Evolutionary conservation across 2,888 invertebrate genomes (phyloP).

Genomic region (Amitus sp.): DNA sequence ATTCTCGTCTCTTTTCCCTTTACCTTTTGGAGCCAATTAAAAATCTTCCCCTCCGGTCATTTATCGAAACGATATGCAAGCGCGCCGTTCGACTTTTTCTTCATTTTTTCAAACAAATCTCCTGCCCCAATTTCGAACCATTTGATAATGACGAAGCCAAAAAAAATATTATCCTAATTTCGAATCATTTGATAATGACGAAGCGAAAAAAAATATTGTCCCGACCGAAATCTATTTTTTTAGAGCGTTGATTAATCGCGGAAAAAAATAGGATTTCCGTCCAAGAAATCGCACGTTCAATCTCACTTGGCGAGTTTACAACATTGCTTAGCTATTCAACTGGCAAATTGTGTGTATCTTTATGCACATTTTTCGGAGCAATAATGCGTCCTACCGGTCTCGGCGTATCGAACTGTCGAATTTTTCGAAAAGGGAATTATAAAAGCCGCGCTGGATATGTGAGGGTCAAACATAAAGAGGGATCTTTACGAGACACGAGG

Average conservation of each 20-base stretch:
- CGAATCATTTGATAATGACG: no score
- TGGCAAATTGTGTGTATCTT: conserved; percentile 6
- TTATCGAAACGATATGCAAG: conserved; percentile 47
- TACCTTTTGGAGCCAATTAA: conserved; percentile 40
- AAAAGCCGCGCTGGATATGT: conserved; percentile 60
- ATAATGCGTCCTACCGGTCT: conserved; percentile 31
- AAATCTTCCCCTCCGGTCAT: conserved; percentile 50
- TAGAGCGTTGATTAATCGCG: not conserved
- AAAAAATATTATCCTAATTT: no score
- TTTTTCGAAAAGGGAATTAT: conserved; percentile 60
- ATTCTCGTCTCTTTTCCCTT: conserved; percentile 29
- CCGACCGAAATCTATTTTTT: not conserved
- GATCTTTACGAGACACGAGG: conserved; percentile 62
- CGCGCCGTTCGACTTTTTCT: conserved; percentile 17
- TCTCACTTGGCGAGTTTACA: not conserved
- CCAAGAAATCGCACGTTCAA: not conserved
- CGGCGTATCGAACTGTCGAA: conserved; percentile 30
- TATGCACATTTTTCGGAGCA: conserved; percentile 3
- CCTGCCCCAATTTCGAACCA: no score
- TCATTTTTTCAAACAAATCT: conserved; percentile 14
- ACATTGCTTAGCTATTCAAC: not conserved
- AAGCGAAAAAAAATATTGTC: no score
- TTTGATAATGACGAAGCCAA: no score
- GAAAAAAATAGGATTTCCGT: not conserved
- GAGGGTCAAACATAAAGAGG: conserved; percentile 60